A percentile compares a stretch with the other conserved stretches of the same genome.
Evolutionary conservation across 1,140 invertebrate genomes (phyloP).

Genomic region (Asbolus verrucosus): DNA sequence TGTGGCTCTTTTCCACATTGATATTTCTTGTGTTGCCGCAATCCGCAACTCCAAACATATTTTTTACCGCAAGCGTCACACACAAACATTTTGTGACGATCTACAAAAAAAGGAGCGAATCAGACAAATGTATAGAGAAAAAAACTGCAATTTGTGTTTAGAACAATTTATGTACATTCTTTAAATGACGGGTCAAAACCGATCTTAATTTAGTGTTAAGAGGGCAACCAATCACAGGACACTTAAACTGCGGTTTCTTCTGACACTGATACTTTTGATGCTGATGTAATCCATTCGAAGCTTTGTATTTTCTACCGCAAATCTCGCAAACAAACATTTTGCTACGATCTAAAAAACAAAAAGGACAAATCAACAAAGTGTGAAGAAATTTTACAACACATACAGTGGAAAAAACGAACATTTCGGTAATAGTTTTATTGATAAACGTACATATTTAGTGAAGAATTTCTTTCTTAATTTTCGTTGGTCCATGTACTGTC

Average conservation of each 20-base stretch:
- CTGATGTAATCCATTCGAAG: neutral
- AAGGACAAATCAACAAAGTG: no score
- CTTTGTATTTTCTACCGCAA: constrained; percentile 42
- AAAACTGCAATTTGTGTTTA: neutral
- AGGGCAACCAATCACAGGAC: constrained; percentile 62
- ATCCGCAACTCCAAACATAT: constrained; percentile 32
- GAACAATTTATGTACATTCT: constrained; percentile 21
- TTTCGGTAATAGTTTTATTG: no score
- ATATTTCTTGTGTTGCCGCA: constrained; percentile 63
- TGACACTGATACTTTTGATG: constrained; percentile 76
- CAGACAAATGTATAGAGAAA: neutral
- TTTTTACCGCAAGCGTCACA: constrained; percentile 39
- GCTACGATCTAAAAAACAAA: neutral
- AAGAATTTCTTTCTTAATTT: no score
- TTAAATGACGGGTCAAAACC: constrained; percentile 62
- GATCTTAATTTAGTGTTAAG: constrained; percentile 56
- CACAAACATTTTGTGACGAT: constrained; percentile 1
- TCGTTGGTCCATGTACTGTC: constrained; percentile 7
- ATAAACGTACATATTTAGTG: no score
- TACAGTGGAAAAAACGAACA: no score
- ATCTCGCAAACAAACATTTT: constrained; percentile 7
- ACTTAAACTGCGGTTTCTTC: constrained; percentile 73
- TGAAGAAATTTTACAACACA: no score
- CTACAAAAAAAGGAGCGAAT: neutral
- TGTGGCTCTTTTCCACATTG: constrained; percentile 68